These are phyloP conservation scores for Temnopleurus reevesii DNA, from an alignment of 53 echinoderm and acorn worm genomes.

Conservation along the genomic window DNA sequence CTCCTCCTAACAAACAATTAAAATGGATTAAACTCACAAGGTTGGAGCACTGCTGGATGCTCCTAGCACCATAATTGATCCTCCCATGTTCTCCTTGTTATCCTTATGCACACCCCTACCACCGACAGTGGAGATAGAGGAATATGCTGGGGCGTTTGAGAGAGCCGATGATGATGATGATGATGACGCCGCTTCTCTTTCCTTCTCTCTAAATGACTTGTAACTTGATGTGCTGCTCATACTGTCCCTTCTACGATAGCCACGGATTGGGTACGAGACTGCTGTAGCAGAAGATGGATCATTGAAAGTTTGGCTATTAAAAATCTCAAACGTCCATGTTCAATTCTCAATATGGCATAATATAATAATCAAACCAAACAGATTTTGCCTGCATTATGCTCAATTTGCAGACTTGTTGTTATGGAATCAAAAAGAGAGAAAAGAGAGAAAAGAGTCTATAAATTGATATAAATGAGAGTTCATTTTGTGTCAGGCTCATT, in stretches of 20 bases:
- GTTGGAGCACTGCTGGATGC: constrained; percentile 17
- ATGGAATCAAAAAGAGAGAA: too few species aligned
- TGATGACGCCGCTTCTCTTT: background rate
- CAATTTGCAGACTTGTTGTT: too few species aligned
- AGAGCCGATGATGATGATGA: background rate
- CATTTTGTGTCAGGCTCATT: too few species aligned
- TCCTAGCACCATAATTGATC: constrained; percentile 29
- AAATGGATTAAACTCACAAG: constrained; percentile 48
- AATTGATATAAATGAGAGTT: too few species aligned
- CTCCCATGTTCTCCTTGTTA: constrained; percentile 46
- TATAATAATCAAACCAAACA: too few species aligned
- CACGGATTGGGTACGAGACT: background rate
- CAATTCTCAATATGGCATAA: too few species aligned
- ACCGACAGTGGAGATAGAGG: constrained; percentile 47
- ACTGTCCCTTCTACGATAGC: constrained; percentile 35
- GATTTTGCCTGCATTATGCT: too few species aligned
- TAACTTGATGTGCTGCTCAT: constrained; percentile 39
- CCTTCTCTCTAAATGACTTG: background rate
- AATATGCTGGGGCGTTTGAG: background rate
- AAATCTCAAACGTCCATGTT: too few species aligned
- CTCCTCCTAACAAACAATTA: too few species aligned
- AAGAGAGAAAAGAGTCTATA: too few species aligned
- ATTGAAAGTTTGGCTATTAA: too few species aligned
- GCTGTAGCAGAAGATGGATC: background rate
- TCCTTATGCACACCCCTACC: constrained; percentile 38